Percentiles rank a stretch among this genome's conserved stretches.
These are phyloP conservation scores for Psilopsiagon aurifrons DNA, from an alignment of 2,113 vertebrate species.

Conservation along the genomic window DNA sequence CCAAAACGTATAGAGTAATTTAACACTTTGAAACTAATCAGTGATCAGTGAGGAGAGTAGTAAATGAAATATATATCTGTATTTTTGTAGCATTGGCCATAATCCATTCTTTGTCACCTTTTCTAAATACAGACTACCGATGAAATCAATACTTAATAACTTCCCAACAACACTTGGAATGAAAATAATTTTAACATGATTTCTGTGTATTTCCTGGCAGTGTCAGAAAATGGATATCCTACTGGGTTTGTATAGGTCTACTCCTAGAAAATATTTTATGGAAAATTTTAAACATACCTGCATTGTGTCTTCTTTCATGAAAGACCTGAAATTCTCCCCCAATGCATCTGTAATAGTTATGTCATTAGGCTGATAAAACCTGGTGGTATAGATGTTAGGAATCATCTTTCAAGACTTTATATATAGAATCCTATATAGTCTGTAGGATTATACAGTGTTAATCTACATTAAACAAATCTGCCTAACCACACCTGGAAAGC, in stretches of 20 bases:
- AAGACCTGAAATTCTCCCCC: neutral
- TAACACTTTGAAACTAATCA: conserved; percentile 16
- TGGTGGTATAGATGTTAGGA: neutral
- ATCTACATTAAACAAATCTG: neutral
- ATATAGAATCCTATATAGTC: neutral
- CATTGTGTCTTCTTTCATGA: neutral
- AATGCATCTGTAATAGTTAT: neutral
- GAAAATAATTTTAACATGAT: neutral
- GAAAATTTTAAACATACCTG: neutral
- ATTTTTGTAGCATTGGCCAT: neutral
- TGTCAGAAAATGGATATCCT: neutral
- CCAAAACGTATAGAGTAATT: conserved; percentile 11
- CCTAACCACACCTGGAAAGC: neutral
- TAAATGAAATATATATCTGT: neutral
- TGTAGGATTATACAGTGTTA: neutral
- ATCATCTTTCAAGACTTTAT: neutral
- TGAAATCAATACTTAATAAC: neutral
- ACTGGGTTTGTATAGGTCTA: neutral
- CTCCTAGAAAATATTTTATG: neutral
- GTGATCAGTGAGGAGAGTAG: neutral
- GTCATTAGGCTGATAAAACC: neutral
- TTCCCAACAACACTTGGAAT: neutral
- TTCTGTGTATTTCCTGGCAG: neutral
- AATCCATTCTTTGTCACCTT: neutral
- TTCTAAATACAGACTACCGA: neutral